Evolutionary conservation across 2,113 vertebrate genomes (phyloP), one percentile per base, ranked within the genome.

Genomic region (Sterrhoptilus dennistouni): DNA sequence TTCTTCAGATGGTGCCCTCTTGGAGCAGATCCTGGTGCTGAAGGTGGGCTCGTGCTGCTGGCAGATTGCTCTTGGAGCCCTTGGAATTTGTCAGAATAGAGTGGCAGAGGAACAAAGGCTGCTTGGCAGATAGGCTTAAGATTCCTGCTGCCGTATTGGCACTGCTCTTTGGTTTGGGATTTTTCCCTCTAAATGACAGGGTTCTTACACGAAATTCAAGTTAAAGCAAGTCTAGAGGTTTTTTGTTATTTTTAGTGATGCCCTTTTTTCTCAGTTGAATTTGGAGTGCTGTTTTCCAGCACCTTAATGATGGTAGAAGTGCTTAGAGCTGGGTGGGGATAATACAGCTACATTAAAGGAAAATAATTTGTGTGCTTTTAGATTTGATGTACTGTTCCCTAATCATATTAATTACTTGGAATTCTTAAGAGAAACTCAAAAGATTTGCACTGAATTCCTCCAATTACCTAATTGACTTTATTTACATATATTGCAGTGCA

Each of bases 391-490:
- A 27, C 74, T 64, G 47, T 71, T 96, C 81, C 88, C 79, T 94
- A 95, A 87, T 96, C 71, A 42, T 78, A 80, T 87, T 91, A 94
- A 94, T 95, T 80, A 78, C 90, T 84, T 57, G 40, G 53, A 87
- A 78, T 95, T 94, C 72, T 92, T 88, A 44, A 50, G 81, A 95
- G 74, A 89, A 95, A 68, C 83, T 84, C 76, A 66, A 90, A 93
- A 95, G 77, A 56, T 78, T 91, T 89, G 60, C 65, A 38, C 61
- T 57, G 84, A 89, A 71, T 89, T 95, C 61, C 65, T 78, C 61
- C 84, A 85, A 93, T 95, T 74, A 81, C 80, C 93, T 94, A 94
- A 91, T 91, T 89, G 93, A 56, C 91, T 96, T 95, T 84, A 97
- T 96, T 96, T 96, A 71, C 83, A 76, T 95, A 66, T 71, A 76